These are phyloP conservation scores for Bubalus kerabau DNA, from an alignment of 2,113 vertebrate genomes.

Conservation along the genomic window DNA sequence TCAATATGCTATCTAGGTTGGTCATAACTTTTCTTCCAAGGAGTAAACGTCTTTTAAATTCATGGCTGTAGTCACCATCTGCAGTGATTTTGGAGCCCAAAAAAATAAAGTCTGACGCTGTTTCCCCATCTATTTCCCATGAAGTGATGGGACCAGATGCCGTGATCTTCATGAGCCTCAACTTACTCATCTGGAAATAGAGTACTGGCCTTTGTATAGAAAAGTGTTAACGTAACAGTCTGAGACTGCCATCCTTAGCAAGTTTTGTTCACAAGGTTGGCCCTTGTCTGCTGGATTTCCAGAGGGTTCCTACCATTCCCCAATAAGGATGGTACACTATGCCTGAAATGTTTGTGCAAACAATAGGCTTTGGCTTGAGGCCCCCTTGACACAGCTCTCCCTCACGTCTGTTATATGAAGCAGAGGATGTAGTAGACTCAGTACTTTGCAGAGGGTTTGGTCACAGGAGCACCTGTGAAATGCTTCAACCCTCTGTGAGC, in stretches of 20 bases:
- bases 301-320: background rate
- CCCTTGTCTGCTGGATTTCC: background rate
- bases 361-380: background rate
- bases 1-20: no score
- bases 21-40: no score
- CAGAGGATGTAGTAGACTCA: background rate
- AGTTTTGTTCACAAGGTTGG: background rate
- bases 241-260: background rate
- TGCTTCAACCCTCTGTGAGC: background rate
- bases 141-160: no score
- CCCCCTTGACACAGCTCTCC: background rate
- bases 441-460: background rate
- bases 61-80: no score
- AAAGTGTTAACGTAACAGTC: background rate
- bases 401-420: background rate
- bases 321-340: background rate
- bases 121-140: no score
- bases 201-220: background rate
- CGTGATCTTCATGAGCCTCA: background rate
- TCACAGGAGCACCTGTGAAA: fast-evolving
- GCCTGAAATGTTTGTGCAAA: background rate
- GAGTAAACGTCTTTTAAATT: no score
- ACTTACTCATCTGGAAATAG: background rate
- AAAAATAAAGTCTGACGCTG: no score
- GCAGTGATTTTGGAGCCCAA: no score